Base-by-base conservation (phyloP, 2,113 vertebrate genomes). In the Takifugu bimaculatus region DNA sequence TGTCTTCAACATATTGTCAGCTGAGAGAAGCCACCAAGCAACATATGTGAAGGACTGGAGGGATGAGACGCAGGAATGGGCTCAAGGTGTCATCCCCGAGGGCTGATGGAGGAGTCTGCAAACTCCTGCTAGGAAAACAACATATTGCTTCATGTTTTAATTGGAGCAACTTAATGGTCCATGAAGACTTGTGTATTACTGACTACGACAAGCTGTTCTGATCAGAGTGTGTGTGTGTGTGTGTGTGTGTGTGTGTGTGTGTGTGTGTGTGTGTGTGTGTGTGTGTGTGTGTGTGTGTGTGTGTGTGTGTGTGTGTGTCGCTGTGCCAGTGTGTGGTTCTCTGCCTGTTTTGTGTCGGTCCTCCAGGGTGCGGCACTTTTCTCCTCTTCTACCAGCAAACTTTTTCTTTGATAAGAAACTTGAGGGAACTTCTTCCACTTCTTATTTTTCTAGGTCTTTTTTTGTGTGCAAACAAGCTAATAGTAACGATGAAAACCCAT, bases 81-180 rank as follows among this genome's bases (percentile, higher is more conserved):
- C 75, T 81, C 78, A 77, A 87, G 85, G 85, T 86, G 82, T 80
- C 66, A 25, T 87, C 86, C 82, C 85, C 4, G 54, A 72, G 78
- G 85, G 80, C 74, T 74, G 73, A 72, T 72, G 76, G 67, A 77
- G 79, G 79, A 75, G 63, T 48, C 45, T 48, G 13, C 7, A 79
- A 78, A 71, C 69, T 78, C 70, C 54, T 39, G 50, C 75, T 57
- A 67, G 80, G 65, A 89, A 90, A 90, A 90, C 87, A 88, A 88
- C 88, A 89, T 90, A 89, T 88, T 91, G 90, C 79, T 83, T 81
- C 81, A 85, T 87, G 81, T 86, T 89, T 89, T 90, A 90, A 89
- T 91, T 89, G 80, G 85, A 72, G 72, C 66, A 69, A 86, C 80
- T 82, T 89, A 90, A 91, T 87, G 83, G 84, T 87, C 78, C 60